Evolutionary conservation across 2,113 vertebrate species (phyloP).

Genomic region (Pachyramphus minor): DNA sequence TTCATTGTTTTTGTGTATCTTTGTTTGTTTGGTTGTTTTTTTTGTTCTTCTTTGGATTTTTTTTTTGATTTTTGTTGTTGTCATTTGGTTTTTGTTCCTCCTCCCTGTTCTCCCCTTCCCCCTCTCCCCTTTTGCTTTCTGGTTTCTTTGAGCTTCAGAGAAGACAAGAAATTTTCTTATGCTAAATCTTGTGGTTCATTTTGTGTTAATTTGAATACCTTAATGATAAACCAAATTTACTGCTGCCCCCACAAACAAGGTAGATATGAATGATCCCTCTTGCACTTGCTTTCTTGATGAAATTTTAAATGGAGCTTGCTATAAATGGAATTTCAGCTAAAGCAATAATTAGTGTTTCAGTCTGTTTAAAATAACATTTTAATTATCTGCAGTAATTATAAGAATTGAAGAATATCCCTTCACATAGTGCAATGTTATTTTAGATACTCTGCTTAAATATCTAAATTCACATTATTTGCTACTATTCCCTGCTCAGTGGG

Average conservation of each 20-base stretch:
- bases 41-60: too few species aligned
- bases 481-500: background rate
- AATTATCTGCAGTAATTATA: background rate
- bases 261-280: background rate
- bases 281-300: background rate
- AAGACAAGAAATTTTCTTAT: background rate
- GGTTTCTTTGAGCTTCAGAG: background rate
- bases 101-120: accelerated
- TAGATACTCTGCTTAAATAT: background rate
- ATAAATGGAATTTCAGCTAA: background rate
- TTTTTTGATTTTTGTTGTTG: too few species aligned
- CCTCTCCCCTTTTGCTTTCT: accelerated
- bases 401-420: background rate
- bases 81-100: too few species aligned
- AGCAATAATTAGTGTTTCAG: conserved; percentile 3
- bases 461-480: background rate
- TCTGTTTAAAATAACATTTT: conserved; percentile 3
- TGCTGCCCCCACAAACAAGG: background rate
- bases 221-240: background rate
- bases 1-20: too few species aligned
- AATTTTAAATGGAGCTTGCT: background rate
- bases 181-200: background rate
- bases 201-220: conserved; percentile 1
- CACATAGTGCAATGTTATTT: background rate
- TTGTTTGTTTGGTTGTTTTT: too few species aligned